Evolutionary conservation across 2,888 invertebrate species (phyloP), one percentile per base, ranked within the genome.

Genomic region (Exocentrus adspersus): DNA sequence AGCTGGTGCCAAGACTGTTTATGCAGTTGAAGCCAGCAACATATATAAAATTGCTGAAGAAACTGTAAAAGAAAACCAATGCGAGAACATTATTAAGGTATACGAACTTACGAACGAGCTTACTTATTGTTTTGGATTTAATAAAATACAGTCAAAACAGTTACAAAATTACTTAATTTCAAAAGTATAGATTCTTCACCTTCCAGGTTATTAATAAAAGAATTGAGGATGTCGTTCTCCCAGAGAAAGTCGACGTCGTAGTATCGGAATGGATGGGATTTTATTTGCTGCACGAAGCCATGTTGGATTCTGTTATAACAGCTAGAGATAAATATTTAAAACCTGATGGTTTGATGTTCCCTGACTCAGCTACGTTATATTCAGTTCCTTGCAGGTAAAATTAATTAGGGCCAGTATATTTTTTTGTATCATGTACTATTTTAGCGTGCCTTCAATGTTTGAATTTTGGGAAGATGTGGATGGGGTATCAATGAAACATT

Each of bases 261-360:
- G 88, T 98, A 3, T 97, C 97, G 0, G 97, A 98, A 84, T 98
- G 97, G 97, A 98, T 98, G 97, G 97, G 97, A 0, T 97, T 97
- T 82, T 97, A 95, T 83, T 85, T 98, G 28, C 83, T 98, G 12
- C 97, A 97, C 78, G 97, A 98, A 83, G 95, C 94, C 5, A 98
- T 98, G 98, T 81, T 98, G 57, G 93, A 96, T 80, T 94, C 96
- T 0, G 92, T 98, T 2, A 83, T 97, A 9, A 84, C 84, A 73
- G 95, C 95, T 0, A 86, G 95, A 72, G 93, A 97, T 77, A 88
- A 87, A 67, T 95, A 92, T 81, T 83, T 97, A 0, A 91, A 89
- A 75, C 84, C 87, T 17, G 86, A 85, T 69, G 94, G 95, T 0
- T 78, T 86, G 2, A 86, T 95, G 82, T 93, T 94, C 79, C 95